Conservation (phyloP, 2,113 vertebrate species). For the Cricetomys ansorgei region DNA sequence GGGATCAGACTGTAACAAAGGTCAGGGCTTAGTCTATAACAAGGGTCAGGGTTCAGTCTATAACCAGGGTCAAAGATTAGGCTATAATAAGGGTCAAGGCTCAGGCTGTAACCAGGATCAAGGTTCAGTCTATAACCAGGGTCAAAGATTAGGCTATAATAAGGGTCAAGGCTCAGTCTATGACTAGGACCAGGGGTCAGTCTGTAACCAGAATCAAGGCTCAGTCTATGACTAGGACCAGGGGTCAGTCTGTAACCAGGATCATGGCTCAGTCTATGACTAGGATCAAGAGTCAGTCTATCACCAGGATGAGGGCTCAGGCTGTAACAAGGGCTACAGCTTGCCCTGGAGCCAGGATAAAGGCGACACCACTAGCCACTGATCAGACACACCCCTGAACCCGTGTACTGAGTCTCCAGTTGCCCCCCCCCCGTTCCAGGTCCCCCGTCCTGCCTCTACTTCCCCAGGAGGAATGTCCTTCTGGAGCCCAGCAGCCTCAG, state of each 20-base stretch:
- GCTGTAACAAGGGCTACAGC: fast-evolving
- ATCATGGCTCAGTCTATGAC: not conserved
- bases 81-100: too few species aligned
- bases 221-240: not conserved
- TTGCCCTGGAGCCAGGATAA: not conserved
- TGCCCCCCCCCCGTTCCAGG: not conserved
- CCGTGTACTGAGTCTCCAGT: not conserved
- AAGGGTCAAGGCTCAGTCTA: not conserved
- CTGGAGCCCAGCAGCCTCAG: not conserved
- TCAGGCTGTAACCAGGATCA: not conserved
- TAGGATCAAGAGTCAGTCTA: not conserved
- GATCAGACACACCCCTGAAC: too few species aligned
- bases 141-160: not conserved
- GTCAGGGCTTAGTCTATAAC: too few species aligned
- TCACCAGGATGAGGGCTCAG: not conserved
- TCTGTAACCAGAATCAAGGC: not conserved
- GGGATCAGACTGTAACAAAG: too few species aligned
- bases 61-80: not conserved
- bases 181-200: not conserved
- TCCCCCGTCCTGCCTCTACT: not conserved
- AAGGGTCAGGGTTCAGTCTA: not conserved
- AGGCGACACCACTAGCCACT: not conserved
- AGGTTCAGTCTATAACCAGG: not conserved
- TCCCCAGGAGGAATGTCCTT: fast-evolving
- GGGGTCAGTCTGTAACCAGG: not conserved